Base-by-base conservation (phyloP, 2,888 invertebrate species). In the Polia nebulosa region DNA sequence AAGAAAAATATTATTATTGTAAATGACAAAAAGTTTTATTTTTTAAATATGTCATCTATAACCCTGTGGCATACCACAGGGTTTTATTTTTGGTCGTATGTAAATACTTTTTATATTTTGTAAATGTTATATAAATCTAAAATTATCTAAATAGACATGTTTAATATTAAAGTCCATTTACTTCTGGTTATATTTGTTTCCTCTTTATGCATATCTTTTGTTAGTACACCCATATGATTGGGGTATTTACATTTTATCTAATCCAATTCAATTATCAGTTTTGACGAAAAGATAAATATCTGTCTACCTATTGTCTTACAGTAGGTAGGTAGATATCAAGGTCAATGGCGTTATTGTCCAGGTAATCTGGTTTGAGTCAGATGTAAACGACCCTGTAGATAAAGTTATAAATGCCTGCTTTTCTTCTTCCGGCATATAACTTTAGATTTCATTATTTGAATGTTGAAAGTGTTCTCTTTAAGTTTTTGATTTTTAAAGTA, bases 361-460 rank as follows among this genome's bases (percentile, higher is more conserved):
- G 44, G 13, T 65, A 44, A 66, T 78, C 60, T 57, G 17, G n/a
- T 20, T 45, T 13, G 27, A 22, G 27, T 58, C 36, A 49, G 17
- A 13, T 44, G 34, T 34, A 39, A 15, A 58, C 6, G 44, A 17
- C 80, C 68, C 22, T 75, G 58, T 59, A 58, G 36, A 58, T 76
- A 44, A 73, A 17, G 20, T 13, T 15, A 22, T 44, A n/a, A 15
- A 56, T 49, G 20, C 25, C 3, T 20, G n/a, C 1, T 41, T 22
- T 59, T 32, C 17, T 39, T 7, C 36, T 73, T 57, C 73, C 73
- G 41, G 11, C 9, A 41, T 36, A 78, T 45, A 47, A 45, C 2
- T 36, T 17, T 36, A 25, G 25, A 29, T 47, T 3, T 27, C 47
- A 27, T 32, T 49, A 34, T 34, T 44, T 55, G 20, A 74, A 52